A percentile compares a stretch with the other conserved stretches of the same genome.
Conservation (phyloP, 2,888 invertebrate species). For the Athetis lepigone region DNA sequence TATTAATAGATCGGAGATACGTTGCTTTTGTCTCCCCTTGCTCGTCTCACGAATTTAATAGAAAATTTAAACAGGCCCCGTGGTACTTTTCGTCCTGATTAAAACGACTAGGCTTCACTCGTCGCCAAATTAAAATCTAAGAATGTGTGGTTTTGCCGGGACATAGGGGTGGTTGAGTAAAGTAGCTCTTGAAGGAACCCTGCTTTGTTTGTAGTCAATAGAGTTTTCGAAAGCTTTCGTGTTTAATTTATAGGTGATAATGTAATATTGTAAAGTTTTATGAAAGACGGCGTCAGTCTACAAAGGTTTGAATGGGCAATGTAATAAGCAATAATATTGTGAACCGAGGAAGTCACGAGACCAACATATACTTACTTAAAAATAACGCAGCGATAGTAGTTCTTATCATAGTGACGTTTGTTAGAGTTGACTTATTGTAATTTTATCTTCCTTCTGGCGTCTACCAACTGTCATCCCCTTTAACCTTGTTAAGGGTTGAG, state of each 20-base stretch:
- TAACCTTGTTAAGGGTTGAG: too few species aligned
- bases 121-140: constrained; percentile 85
- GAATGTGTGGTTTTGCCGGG: constrained; percentile 75
- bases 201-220: constrained; percentile 21
- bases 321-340: too few species aligned
- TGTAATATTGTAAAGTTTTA: background rate
- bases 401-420: too few species aligned
- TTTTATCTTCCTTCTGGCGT: too few species aligned
- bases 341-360: too few species aligned
- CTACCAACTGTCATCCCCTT: too few species aligned
- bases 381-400: too few species aligned
- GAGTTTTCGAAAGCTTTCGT: constrained; percentile 11
- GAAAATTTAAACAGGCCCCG: constrained; percentile 86
- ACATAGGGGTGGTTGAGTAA: constrained; percentile 38
- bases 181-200: constrained; percentile 21
- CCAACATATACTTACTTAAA: too few species aligned
- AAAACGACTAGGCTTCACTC: constrained; percentile 81
- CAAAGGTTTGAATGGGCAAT: too few species aligned
- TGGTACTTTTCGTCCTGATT: constrained; percentile 80
- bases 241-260: constrained; percentile 5
- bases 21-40: constrained; percentile 83
- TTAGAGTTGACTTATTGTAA: too few species aligned
- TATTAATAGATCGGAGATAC: constrained; percentile 90
- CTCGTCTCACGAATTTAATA: constrained; percentile 85
- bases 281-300: background rate